Evolutionary conservation across 2,888 invertebrate genomes (phyloP), one percentile per base, ranked within the genome.

Genomic region (Carpatolechia fugitivella): DNA sequence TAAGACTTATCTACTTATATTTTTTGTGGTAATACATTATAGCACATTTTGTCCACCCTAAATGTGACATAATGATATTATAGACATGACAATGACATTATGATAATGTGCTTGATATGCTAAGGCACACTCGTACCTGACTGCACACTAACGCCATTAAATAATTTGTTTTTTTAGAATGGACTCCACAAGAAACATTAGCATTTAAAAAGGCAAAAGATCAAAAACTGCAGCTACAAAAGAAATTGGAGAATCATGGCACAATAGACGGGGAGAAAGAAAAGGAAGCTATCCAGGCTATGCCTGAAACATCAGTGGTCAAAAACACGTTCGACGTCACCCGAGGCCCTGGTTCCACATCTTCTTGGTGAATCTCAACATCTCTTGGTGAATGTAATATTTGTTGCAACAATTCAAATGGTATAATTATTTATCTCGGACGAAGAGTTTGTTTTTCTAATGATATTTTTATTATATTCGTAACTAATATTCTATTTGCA

Each of bases 151-250:
- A n/a, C n/a, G n/a, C n/a, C n/a, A n/a, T n/a, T n/a, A n/a, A n/a
- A n/a, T n/a, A n/a, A n/a, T n/a, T n/a, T n/a, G n/a, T n/a, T 29
- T 47, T 5, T 46, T 35, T 14, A 90, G 90, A 87, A 72, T 85
- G 85, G 84, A 79, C 85, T 20, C 69, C 81, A 11, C 88, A 88
- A 68, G 90, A 90, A 69, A 73, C 76, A 3, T 31, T 67, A 35
- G 90, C 90, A 11, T 83, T 62, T 52, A 82, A 77, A 63, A 88
- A 85, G 57, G 90, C 90, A 7, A 72, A 71, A 13, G 87, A 87
- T 16, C 86, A 86, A 64, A 82, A 64, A 63, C 55, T 54, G 33
- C 66, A 70, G 20, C 68, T 76, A 30, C 64, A 66, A 55, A 80
- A 71, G 58, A 52, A 41, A 14, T 13, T 52, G 41, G 40, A 52